Evolutionary conservation across 2,113 vertebrate genomes (phyloP), one percentile per base, ranked within the genome.

Genomic region (Athene noctua): DNA sequence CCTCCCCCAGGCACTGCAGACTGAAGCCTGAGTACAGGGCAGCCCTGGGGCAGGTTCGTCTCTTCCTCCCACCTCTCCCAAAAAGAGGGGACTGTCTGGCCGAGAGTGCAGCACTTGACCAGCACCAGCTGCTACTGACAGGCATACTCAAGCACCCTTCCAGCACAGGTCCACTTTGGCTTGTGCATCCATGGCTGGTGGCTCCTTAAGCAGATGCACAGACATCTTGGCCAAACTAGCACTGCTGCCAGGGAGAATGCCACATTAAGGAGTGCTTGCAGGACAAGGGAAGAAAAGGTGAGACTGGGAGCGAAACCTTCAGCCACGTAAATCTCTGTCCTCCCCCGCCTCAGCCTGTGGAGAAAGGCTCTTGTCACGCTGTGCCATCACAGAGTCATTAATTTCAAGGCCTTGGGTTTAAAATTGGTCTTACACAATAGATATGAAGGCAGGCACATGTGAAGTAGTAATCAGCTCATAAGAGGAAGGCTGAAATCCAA

Each of bases 191-290:
- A 3, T 10, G 15, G 46, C 74, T 74, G 27, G 34, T 3, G 4
- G 58, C 40, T 51, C 54, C 34, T 86, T 40, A 62, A 62, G 47
- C 27, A 63, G 71, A 36, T 40, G 58, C 59, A 22, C 67, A 65
- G 88, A 27, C 7, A 20, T 38, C 54, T 17, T 21, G 13, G 49
- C 62, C 80, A 55, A 68, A 83, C 40, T 9, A 63, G 13, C 0
- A 0, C 27, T 65, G 62, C n/a, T 13, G 1, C 29, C 7, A 13
- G 27, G 44, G 54, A 89, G n/a, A 83, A 46, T 8, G 5, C 55
- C 21, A 10, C 0, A 0, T n/a, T 52, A 42, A 77, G 54, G 30
- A 58, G 23, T 0, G 0, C 27, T 57, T 80, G 44, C 46, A 85
- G 57, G 51, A 23, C 21, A 30, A 49, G 32, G 66, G 66, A 81